Conservation (phyloP, 1,140 invertebrate species). For the Nomia melanderi region DNA sequence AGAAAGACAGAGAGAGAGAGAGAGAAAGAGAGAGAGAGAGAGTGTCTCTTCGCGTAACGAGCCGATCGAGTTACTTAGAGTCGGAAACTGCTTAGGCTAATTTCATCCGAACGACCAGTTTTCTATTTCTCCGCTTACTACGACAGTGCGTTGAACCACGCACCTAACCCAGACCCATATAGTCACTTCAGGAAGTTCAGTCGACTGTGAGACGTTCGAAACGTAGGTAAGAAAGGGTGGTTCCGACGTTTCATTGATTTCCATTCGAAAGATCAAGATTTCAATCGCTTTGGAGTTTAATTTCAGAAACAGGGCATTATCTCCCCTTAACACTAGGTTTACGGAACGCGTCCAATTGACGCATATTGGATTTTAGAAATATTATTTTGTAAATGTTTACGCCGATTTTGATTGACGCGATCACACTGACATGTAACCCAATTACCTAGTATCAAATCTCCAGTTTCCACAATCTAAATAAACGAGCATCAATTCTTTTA, state of each 20-base stretch:
- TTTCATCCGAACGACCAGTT: slow-evolving; percentile 27
- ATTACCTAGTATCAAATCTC: no score
- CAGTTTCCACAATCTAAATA: no score
- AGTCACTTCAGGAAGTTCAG: not conserved
- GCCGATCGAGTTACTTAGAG: slow-evolving; percentile 29
- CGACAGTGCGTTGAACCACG: slow-evolving; percentile 15
- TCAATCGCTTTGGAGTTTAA: not conserved
- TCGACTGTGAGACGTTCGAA: not conserved
- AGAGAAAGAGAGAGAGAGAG: not conserved
- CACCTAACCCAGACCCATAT: not conserved
- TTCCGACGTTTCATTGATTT: not conserved
- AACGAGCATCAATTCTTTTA: no score
- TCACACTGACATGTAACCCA: no score
- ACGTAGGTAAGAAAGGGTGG: not conserved
- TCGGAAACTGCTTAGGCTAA: slow-evolving; percentile 34
- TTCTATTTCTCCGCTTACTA: slow-evolving; percentile 15
- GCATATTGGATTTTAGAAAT: no score
- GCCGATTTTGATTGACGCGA: no score
- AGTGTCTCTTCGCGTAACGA: slow-evolving; percentile 18
- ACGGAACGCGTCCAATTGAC: no score
- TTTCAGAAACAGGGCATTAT: no score
- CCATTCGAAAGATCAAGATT: not conserved
- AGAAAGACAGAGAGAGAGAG: not conserved
- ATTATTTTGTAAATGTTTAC: no score
- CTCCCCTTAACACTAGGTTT: no score